Base-by-base conservation (phyloP, 2,113 vertebrate genomes). In the Tor tambroides region DNA sequence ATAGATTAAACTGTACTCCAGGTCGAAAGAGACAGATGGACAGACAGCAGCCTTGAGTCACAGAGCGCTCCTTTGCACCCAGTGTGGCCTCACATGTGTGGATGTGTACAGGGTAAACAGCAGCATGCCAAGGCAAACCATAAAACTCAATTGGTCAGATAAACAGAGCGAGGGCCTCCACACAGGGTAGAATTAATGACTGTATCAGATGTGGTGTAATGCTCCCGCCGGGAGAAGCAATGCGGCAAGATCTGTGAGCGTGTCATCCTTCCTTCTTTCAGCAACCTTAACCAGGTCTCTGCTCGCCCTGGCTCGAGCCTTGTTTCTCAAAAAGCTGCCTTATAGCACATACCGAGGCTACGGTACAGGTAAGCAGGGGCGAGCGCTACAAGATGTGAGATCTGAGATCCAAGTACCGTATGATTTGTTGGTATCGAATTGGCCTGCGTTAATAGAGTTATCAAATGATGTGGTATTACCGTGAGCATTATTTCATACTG, bases 71-170 rank as follows among this genome's bases (percentile, higher is more conserved):
- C 35, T 88, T 75, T 88, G 89, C 71, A 75, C 88, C 86, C 51
- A 86, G 59, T 38, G 51, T 86, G 74, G 72, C 87, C 90, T 86
- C 65, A 71, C 83, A 80, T 89, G 88, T 92, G 89, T 80, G 87
- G 80, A 88, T 88, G 83, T 78, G 85, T 83, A 86, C 80, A 85
- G 86, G 85, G 83, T 88, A 90, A 91, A 92, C 88, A 88, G 49
- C 19, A 49, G 71, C 80, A 74, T 32, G 89, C 88, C 91, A 89
- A 90, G 90, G 84, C 86, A 89, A 91, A 84, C 91, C 88, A 83
- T 90, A 87, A 90, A 90, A 91, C 83, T 87, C 87, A 91, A 90
- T 88, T 85, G 88, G 89, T 90, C 84, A 91, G 88, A 90, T 86
- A 91, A 88, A 91, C 86, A 89, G 80, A 88, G 85, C 28, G 21